Conservation (phyloP, 2,888 invertebrate genomes). For the Nemotelus pantherinus region DNA sequence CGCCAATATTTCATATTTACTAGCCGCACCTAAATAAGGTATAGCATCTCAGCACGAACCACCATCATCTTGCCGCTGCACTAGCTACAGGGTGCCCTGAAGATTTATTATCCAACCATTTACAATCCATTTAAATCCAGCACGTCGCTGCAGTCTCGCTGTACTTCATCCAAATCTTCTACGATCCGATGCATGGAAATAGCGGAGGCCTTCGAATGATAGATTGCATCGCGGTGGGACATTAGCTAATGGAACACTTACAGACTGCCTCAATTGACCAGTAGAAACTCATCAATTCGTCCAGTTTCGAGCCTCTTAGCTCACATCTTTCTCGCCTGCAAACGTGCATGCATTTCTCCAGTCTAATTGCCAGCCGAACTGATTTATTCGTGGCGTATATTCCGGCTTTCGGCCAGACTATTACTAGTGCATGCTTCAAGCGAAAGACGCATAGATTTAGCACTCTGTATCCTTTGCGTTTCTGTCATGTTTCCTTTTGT, state of each 20-base stretch:
- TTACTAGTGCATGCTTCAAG: not conserved
- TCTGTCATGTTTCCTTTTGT: constrained; percentile 35
- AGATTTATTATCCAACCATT: constrained; percentile 31
- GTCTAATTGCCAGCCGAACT: constrained; percentile 26
- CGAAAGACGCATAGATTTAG: not conserved
- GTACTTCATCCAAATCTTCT: not conserved
- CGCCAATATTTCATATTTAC: not conserved
- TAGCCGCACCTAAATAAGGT: not conserved
- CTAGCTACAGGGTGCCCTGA: constrained; percentile 13
- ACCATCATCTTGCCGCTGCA: constrained; percentile 1
- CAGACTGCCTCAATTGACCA: not conserved
- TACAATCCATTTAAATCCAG: constrained; percentile 17
- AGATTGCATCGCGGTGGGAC: constrained; percentile 46
- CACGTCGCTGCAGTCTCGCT: not conserved
- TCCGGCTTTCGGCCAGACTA: constrained; percentile 20
- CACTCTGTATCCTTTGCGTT: constrained; percentile 22
- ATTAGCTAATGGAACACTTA: constrained; percentile 47
- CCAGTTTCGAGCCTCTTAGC: not conserved
- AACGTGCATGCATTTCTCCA: constrained; percentile 8
- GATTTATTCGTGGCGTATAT: constrained; percentile 21
- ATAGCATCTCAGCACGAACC: constrained; percentile 24
- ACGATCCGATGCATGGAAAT: not conserved
- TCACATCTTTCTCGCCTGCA: constrained; percentile 12
- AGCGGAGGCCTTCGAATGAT: constrained; percentile 45
- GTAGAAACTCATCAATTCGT: not conserved